phyloP scores from a whole-genome alignment of 2,888 invertebrate species.

The Eupithecia subfuscata region DNA sequence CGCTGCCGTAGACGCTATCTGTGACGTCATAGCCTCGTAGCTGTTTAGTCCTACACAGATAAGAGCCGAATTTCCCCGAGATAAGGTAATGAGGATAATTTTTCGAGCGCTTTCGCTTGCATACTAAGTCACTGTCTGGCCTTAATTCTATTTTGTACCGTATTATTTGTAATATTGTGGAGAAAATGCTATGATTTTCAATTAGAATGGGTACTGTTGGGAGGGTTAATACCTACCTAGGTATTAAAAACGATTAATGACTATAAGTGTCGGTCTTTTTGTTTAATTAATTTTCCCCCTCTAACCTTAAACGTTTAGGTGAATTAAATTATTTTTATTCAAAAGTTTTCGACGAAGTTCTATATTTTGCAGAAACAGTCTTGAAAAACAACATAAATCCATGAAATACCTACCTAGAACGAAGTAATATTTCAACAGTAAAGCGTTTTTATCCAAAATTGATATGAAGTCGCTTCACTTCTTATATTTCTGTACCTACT shows the following conservation, averaged over 20 bases:
- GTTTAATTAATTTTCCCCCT: neutral
- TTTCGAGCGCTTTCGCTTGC: slow-evolving; percentile 59
- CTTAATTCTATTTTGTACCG: slow-evolving; percentile 13
- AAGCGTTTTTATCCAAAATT: too few relatives aligned
- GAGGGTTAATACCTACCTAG: neutral
- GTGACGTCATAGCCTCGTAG: slow-evolving; percentile 54
- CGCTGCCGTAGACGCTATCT: slow-evolving; percentile 57
- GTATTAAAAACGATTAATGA: neutral
- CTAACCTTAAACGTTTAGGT: neutral
- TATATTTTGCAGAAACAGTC: neutral
- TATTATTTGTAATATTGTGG: slow-evolving; percentile 34
- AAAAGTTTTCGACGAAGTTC: neutral
- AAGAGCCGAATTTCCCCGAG: slow-evolving; percentile 68
- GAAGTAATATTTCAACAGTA: neutral
- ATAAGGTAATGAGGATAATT: slow-evolving; percentile 76
- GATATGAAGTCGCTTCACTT: too few relatives aligned
- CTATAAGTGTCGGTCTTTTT: neutral
- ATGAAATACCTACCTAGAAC: neutral
- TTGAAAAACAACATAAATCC: neutral
- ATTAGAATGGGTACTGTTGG: neutral
- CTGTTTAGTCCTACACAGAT: slow-evolving; percentile 58
- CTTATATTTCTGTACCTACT: too few relatives aligned
- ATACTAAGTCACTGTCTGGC: slow-evolving; percentile 54
- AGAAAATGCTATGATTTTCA: slow-evolving; percentile 3
- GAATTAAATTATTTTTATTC: too few relatives aligned